A percentile compares a stretch with the other conserved stretches of the same genome.
phyloP scores from a whole-genome alignment of 2,113 vertebrate genomes.

The Uropsilus gracilis region DNA sequence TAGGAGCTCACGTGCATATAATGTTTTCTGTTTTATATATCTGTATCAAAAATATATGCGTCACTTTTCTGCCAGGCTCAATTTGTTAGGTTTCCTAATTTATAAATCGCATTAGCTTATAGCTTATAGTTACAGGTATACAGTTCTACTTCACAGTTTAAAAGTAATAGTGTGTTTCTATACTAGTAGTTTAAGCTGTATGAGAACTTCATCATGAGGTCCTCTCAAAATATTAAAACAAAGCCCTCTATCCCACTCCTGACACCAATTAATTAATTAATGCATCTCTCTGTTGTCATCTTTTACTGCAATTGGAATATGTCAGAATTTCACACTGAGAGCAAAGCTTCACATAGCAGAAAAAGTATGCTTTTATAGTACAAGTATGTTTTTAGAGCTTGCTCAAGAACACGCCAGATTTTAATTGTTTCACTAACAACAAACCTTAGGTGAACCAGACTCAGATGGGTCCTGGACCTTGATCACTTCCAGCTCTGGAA shows the following conservation, averaged over 20 bases:
- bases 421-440: accelerated
- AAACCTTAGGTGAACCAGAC: not conserved
- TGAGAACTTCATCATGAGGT: not conserved
- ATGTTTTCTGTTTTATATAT: too few relatives aligned
- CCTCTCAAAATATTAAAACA: too few relatives aligned
- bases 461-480: not conserved
- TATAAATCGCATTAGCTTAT: not conserved
- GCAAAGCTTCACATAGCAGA: not conserved
- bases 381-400: not conserved
- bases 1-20: too few relatives aligned
- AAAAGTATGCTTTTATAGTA: not conserved
- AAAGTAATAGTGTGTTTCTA: not conserved
- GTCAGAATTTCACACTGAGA: not conserved
- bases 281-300: not conserved
- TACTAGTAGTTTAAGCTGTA: not conserved
- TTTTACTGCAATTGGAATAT: not conserved
- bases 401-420: not conserved
- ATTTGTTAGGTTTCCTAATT: too few relatives aligned
- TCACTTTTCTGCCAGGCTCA: too few relatives aligned
- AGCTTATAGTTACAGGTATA: not conserved
- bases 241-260: too few relatives aligned
- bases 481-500: too few relatives aligned
- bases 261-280: too few relatives aligned
- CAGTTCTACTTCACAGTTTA: not conserved
- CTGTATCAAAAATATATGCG: too few relatives aligned